Conservation (phyloP, 2,113 vertebrate species). For the Perognathus longimembris region DNA sequence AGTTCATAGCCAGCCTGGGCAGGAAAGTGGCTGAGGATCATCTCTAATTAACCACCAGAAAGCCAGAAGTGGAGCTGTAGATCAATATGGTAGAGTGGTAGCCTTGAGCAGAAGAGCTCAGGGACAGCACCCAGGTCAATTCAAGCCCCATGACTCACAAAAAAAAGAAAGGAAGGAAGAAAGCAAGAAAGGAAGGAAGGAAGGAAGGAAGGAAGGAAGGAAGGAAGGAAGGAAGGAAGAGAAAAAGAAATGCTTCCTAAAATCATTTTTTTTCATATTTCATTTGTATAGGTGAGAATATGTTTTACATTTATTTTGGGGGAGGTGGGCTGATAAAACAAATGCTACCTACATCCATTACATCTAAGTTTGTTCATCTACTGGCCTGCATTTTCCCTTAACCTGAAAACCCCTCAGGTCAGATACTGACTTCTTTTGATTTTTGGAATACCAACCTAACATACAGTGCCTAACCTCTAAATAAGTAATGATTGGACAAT, state of each 20-base stretch:
- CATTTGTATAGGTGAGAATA: background rate
- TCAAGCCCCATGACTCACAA: no score
- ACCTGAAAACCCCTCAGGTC: background rate
- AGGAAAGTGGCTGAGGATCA: no score
- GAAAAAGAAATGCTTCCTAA: background rate
- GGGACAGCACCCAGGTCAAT: no score
- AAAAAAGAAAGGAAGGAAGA: no score
- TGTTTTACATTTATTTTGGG: background rate
- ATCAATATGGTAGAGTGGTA: no score
- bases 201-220: no score
- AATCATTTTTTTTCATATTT: background rate
- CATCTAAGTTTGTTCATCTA: background rate
- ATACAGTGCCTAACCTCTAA: background rate
- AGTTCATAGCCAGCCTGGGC: no score
- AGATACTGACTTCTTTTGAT: background rate
- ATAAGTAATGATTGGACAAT: background rate
- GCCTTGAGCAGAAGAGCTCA: no score
- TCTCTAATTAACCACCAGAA: no score
- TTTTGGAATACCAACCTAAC: background rate
- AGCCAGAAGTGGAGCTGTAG: no score
- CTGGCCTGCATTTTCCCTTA: background rate
- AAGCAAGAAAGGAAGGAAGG: no score
- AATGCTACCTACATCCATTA: background rate
- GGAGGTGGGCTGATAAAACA: background rate
- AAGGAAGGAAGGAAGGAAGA: no score